These are phyloP conservation scores for Monochamus saltuarius DNA, from an alignment of 1,140 invertebrate species.

Conservation along the genomic window DNA sequence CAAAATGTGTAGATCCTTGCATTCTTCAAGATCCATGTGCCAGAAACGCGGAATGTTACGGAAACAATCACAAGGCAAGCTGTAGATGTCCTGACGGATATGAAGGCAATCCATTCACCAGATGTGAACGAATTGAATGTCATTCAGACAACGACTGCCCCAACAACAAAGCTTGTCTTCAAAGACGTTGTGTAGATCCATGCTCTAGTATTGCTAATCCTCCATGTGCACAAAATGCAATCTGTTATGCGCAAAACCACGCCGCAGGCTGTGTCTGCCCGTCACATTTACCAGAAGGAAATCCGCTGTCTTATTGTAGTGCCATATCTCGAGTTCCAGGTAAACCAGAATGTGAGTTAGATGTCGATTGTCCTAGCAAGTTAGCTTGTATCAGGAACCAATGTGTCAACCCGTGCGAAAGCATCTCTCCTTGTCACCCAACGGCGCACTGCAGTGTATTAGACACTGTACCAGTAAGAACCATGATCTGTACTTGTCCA, in stretches of 20 bases:
- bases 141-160: slow-evolving; percentile 74
- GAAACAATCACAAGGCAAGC: slow-evolving; percentile 70
- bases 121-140: slow-evolving; percentile 79
- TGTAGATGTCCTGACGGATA: slow-evolving; percentile 74
- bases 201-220: slow-evolving; percentile 62
- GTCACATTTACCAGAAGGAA: slow-evolving; percentile 69
- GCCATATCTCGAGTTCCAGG: slow-evolving; percentile 52
- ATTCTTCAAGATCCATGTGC: slow-evolving; percentile 76
- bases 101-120: slow-evolving; percentile 72
- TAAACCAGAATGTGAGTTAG: slow-evolving; percentile 73
- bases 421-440: slow-evolving; percentile 70
- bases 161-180: slow-evolving; percentile 66
- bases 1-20: slow-evolving; percentile 78
- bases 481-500: slow-evolving; percentile 82
- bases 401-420: slow-evolving; percentile 77
- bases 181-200: slow-evolving; percentile 73
- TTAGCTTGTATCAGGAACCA: slow-evolving; percentile 76
- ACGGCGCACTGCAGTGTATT: slow-evolving; percentile 75
- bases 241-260: slow-evolving; percentile 77
- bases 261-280: slow-evolving; percentile 75
- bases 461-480: slow-evolving; percentile 78
- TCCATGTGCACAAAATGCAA: slow-evolving; percentile 77
- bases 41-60: slow-evolving; percentile 78
- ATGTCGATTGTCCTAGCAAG: slow-evolving; percentile 76
- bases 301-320: slow-evolving; percentile 76